Evolutionary conservation across 2,113 vertebrate genomes (phyloP), one percentile per base, ranked within the genome.

Genomic region (Rhadina sibilatrix): DNA sequence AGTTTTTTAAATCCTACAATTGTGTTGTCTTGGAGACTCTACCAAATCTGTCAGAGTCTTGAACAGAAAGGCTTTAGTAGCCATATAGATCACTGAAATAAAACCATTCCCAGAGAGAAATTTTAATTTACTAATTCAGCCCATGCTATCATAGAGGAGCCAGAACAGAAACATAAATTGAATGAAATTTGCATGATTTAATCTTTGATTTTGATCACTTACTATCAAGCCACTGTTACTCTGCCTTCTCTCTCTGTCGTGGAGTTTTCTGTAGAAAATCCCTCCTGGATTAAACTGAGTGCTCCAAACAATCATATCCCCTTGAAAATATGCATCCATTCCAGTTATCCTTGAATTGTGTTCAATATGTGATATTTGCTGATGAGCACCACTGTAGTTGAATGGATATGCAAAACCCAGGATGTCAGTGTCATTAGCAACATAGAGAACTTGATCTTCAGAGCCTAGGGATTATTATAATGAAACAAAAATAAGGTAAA

Each of bases 341-440:
- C 99, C 99, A 90, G 99, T 99, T 97, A 99, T 99, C 85, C 99
- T 99, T 97, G 99, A 99, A 95, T 99, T 99, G 97, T 99, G 99
- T 97, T 99, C 99, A 91, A 99, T 98, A 95, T 99, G 99, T 97
- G 99, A 98, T 97, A 99, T 99, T 95, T 99, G 98, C 98, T 99
- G 99, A 98, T 98, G 98, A 97, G 98, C 98, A 40, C 98, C 98
- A 98, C 99, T 99, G 98, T 99, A 98, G 98, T 99, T 99, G 98
- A 99, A 99, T 89, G 99, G 99, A 98, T 99, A 99, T 98, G 99
- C 98, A 98, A 99, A 99, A 98, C 99, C 99, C 98, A 99, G 98
- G 98, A 99, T 99, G 98, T 99, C 99, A 98, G 99, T 99, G 97
- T 99, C 99, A 98, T 99, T 99, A 97, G 99, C 99, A 97, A 99